Base-by-base conservation (phyloP, 2,797 vertebrate species). In the Nyctalus aviator region DNA sequence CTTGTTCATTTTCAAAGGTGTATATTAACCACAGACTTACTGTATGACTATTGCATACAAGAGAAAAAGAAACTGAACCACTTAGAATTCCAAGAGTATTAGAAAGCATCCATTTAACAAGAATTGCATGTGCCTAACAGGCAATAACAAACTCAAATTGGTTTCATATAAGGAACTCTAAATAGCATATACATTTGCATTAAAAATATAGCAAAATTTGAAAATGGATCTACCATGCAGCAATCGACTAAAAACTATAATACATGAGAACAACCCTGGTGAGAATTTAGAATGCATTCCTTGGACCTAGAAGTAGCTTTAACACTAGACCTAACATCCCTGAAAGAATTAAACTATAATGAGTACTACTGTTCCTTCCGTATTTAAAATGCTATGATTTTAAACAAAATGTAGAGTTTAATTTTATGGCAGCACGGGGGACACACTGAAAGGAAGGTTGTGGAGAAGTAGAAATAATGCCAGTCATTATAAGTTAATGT, bases 101-200 rank as follows among this genome's bases (percentile, higher is more conserved):
- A 12, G 7, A 7, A 88, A 88, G 23, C 2, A 85, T 66, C 64
- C 41, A 35, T 55, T 79, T 82, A 85, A 88, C 15, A 10, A 82
- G 48, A 94, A 88, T 5, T 76, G 14, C 3, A 27, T 18, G 57
- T 77, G 32, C 9, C 13, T 86, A 86, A 66, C 0, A 46, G 21
- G 14, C n/a, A 85, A 81, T 72, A 84, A 88, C 8, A 69, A 88
- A 82, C 35, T 72, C 75, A 66, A 46, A 50, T 3, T 72, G 48
- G 32, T 57, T 93, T 85, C 44, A 57, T 8, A 55, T 41, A 94
- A 84, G 25, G 53, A 86, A 90, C 46, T 90, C 68, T 35, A 27
- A 84, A 82, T 13, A 79, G 20, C 48, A 79, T 13, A 88, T 6
- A 84, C 4, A 92, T 59, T 77, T 87, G n/a, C 12, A 62, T 73